Evolutionary conservation across 1,140 invertebrate genomes (phyloP).

Genomic region (Nasonia vitripennis): DNA sequence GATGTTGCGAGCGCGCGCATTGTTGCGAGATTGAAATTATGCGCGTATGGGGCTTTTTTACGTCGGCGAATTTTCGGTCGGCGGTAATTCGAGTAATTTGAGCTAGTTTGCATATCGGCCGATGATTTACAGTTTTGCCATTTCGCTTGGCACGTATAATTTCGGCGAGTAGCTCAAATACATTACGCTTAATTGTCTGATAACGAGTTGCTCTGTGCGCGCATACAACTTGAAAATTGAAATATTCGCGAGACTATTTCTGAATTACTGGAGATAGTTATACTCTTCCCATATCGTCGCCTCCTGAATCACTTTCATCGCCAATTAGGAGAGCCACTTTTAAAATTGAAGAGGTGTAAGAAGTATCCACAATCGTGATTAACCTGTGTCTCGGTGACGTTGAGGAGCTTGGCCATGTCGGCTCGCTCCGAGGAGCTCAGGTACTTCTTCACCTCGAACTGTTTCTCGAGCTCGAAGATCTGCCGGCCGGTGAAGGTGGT

Average conservation of each 20-base stretch:
- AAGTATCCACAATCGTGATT: too few relatives aligned
- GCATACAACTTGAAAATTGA: too few relatives aligned
- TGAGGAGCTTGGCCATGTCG: conserved; percentile 94
- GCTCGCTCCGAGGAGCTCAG: conserved; percentile 95
- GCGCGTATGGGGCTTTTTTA: neutral
- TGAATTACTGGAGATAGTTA: too few relatives aligned
- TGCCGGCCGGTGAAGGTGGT: conserved; percentile 96
- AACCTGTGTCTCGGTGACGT: conserved; percentile 97
- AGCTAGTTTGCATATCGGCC: neutral
- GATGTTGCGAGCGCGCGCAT: neutral
- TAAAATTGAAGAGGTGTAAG: too few relatives aligned
- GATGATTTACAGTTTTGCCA: neutral
- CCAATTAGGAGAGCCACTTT: too few relatives aligned
- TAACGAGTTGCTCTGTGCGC: neutral
- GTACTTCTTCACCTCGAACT: conserved; percentile 97
- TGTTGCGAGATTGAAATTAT: neutral
- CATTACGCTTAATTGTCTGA: neutral
- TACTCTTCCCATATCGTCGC: too few relatives aligned
- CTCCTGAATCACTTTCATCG: too few relatives aligned
- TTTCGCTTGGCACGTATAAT: neutral
- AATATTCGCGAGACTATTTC: too few relatives aligned
- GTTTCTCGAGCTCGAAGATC: conserved; percentile 96
- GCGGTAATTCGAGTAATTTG: neutral
- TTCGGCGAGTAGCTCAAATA: neutral
- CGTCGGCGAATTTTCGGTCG: neutral